Evolutionary conservation across 2,113 vertebrate genomes (phyloP), one percentile per base, ranked within the genome.

Genomic region (Trematocara stigmaticum): DNA sequence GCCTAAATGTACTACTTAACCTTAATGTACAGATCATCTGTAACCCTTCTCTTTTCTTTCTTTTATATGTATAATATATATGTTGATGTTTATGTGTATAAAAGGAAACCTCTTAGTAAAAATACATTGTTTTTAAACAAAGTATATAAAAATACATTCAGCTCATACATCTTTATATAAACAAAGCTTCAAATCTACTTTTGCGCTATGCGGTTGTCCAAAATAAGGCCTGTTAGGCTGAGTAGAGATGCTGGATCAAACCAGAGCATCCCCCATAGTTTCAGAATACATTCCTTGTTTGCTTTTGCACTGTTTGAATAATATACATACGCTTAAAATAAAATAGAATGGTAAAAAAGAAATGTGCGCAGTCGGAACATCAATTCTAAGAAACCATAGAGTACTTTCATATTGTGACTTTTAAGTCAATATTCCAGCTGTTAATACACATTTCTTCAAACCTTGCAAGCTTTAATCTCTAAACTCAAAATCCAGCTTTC

Each of bases 141-240:
- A 26, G 26, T 26, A 26, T 26, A 26, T 26, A 26, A 18, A 16
- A 49, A 18, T 47, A 5, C 23, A 11, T 13, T 66, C 18, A 76
- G 6, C 6, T 49, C 23, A 49, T 74, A 74, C 42, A 11, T 76
- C 69, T 74, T 74, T 15, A 47, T 26, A 49, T 29, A 31, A 47
- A 47, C 42, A 74, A 18, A 47, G 42, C 23, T 29, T 74, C 23
- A 49, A 74, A 74, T 74, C 23, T 16, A 74, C 40, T 10, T 29
- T 45, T 74, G 9, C 1, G 4, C 42, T 5, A 26, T 10, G 23
- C 3, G 0, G 15, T 47, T 29, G 42, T 71, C 40, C 7, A 47
- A 47, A 71, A 47, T 26, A 5, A 71, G 7, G 20, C 7, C 38
- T 71, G 20, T 42, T 69, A 40, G 34, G 38, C 20, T 74, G 6